Percentiles rank a stretch among this genome's conserved stretches.
These are phyloP conservation scores for Heliocidaris tuberculata DNA, from an alignment of 35 echinoderm and acorn worm species.

Conservation along the genomic window DNA sequence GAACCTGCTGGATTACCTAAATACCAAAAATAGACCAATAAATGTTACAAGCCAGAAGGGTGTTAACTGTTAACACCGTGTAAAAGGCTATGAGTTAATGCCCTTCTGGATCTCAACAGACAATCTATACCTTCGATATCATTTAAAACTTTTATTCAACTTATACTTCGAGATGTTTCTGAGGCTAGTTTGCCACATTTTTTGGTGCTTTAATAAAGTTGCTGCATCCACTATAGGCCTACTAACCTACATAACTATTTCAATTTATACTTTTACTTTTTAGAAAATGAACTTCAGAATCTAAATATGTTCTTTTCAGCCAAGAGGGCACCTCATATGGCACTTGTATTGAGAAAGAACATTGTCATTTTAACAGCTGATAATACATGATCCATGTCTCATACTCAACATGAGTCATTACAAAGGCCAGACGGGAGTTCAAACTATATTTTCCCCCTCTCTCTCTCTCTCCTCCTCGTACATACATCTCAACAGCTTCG, in stretches of 20 bases:
- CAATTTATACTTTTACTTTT: no score
- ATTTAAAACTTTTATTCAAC: no score
- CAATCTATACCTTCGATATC: no score
- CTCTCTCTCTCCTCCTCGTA: not conserved
- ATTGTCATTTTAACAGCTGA: not conserved
- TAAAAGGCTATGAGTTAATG: no score
- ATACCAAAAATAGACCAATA: no score
- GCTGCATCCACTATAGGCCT: no score
- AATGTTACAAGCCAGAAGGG: not conserved
- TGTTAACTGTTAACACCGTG: no score
- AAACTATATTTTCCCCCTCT: not conserved
- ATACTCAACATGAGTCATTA: conserved; percentile 10
- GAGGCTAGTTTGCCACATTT: not conserved
- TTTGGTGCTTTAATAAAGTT: not conserved
- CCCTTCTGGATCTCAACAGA: not conserved
- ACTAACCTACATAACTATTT: no score
- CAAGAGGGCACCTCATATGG: not conserved
- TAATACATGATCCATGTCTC: not conserved
- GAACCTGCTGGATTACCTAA: no score
- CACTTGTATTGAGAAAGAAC: not conserved
- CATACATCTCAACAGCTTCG: not conserved
- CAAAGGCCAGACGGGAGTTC: not conserved
- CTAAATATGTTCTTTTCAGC: not conserved
- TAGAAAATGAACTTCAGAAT: not conserved
- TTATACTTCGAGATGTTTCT: no score